A percentile compares a stretch with the other conserved stretches of the same genome.
Evolutionary conservation across 2,113 vertebrate genomes (phyloP).

Genomic region (Piprites chloris): DNA sequence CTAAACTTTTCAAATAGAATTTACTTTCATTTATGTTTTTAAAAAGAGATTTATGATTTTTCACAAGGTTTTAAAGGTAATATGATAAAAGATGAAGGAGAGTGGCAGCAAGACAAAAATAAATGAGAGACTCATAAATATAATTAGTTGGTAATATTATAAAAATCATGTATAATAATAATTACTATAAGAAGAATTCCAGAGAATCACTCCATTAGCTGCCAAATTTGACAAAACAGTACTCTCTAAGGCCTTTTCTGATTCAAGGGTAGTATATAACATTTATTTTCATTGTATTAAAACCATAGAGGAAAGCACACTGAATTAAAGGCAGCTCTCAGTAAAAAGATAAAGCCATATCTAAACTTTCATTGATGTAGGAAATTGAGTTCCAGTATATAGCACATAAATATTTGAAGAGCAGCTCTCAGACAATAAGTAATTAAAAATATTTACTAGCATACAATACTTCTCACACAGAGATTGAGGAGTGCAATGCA

Average conservation of each 20-base stretch:
- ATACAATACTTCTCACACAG: not conserved
- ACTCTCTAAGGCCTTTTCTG: not conserved
- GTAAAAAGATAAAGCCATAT: not conserved
- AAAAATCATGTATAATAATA: not conserved
- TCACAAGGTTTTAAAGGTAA: not conserved
- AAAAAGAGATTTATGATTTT: not conserved
- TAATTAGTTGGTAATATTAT: not conserved
- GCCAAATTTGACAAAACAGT: not conserved
- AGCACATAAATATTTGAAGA: not conserved
- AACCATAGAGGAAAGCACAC: not conserved
- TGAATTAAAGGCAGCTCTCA: not conserved
- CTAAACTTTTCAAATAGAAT: not conserved
- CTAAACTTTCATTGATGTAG: not conserved
- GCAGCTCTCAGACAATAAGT: not conserved
- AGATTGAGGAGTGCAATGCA: not conserved
- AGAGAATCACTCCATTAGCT: not conserved
- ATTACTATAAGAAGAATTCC: not conserved
- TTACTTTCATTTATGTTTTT: not conserved
- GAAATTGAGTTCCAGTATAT: not conserved
- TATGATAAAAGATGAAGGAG: not conserved
- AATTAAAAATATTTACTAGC: not conserved
- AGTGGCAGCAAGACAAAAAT: not conserved
- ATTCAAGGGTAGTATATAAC: not conserved
- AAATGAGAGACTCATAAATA: not conserved
- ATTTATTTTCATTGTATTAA: not conserved